Base-by-base conservation (phyloP, 2,888 invertebrate species). In the Galerucella calmariensis region DNA sequence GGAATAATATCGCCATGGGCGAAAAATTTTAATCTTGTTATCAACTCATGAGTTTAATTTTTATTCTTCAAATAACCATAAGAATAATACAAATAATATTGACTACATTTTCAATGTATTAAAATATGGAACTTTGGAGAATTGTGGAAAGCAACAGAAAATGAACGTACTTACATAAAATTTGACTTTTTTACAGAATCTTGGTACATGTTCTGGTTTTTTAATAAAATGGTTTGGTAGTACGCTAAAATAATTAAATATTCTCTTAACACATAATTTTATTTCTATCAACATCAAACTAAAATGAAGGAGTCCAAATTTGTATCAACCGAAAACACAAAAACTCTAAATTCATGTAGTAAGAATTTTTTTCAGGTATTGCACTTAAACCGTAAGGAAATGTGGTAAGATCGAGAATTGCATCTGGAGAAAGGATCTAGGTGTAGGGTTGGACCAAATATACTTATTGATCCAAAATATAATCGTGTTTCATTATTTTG, bases 221-320 rank as follows among this genome's bases (percentile, higher is more conserved):
- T 79, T 78, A 79, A 77, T 73, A 79, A 72, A 73, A 78, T 70
- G 77, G 73, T 74, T 79, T 79, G 75, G 77, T 66, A 59, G 77
- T 14, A 41, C 73, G 77, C 79, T 79, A 79, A 78, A 79, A 79
- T 77, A 77, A 79, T 75, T 67, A 73, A 76, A 77, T 16, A 75
- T 16, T 16, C 69, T 75, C 67, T 68, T 24, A 16, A 62, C 20
- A 68, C 41, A 72, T 27, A 62, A 53, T 65, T 67, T 59, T 67
- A 44, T 35, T 56, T 46, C 44, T 35, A 41, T 46, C 56, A 63
- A 66, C 67, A 71, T 14, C n/a, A 51, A 51, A 77, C 76, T 74
- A 75, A 72, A 75, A 78, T 79, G 79, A 79, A 79, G 79, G 79
- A 79, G 78, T 79, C 79, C 67, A 74, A 76, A 77, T 69, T 70